These are phyloP conservation scores for Ecliptopera silaceata DNA, from an alignment of 2,888 invertebrate species.

Conservation along the genomic window DNA sequence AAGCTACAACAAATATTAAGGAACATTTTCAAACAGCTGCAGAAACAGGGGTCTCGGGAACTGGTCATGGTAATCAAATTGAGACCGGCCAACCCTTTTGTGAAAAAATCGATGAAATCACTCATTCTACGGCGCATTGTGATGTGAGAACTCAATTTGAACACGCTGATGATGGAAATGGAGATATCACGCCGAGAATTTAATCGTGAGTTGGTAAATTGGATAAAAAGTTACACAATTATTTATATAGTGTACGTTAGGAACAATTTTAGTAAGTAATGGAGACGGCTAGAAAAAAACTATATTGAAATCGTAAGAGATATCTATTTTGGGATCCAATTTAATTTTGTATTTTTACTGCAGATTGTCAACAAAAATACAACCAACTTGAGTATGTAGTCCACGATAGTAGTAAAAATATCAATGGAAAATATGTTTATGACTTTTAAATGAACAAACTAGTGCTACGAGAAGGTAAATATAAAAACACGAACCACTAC, in stretches of 20 bases:
- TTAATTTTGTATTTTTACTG: background rate
- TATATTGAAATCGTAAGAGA: constrained; percentile 1
- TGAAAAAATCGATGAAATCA: constrained; percentile 77
- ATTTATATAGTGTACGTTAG: constrained; percentile 17
- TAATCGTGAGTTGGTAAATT: constrained; percentile 39
- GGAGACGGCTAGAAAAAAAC: constrained; percentile 9
- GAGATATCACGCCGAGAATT: constrained; percentile 61
- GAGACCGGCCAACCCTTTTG: constrained; percentile 81
- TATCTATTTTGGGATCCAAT: constrained; percentile 1
- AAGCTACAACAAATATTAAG: background rate
- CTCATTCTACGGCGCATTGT: constrained; percentile 74
- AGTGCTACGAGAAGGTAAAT: constrained; percentile 28
- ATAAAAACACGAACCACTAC: constrained; percentile 20
- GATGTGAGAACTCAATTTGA: constrained; percentile 81
- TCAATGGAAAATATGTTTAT: constrained; percentile 30
- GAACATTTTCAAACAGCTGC: constrained; percentile 33
- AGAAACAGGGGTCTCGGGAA: constrained; percentile 46
- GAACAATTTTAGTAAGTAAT: constrained; percentile 1
- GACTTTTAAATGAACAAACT: constrained; percentile 43
- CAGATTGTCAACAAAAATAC: background rate
- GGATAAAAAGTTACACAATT: constrained; percentile 18
- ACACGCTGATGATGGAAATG: constrained; percentile 67
- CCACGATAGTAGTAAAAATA: constrained; percentile 11
- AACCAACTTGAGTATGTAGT: background rate
- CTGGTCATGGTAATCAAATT: constrained; percentile 76